Base-by-base conservation (phyloP, 1,140 invertebrate species). In the Lamellibrachia luymesi region DNA sequence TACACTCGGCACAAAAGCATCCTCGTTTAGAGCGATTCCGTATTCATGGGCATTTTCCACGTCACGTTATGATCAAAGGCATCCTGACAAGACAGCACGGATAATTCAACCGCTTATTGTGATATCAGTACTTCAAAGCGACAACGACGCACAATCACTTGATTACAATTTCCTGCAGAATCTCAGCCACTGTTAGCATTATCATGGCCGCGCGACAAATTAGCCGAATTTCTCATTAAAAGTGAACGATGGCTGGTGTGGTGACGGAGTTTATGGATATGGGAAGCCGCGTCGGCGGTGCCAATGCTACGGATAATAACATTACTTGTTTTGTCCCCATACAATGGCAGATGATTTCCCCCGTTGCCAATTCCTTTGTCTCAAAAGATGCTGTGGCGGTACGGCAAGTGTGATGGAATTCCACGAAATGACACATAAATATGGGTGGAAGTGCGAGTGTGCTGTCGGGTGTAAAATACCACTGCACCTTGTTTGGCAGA, bases 41-140 rank as follows among this genome's bases (percentile, higher is more conserved):
- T 80, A 80, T 80, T 80, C 64, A 80, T 80, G 64, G 64, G 64
- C 64, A 80, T 17, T 8, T 22, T 80, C 64, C 64, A 80, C 64
- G 64, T 80, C 13, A 80, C 64, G 64, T 17, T 80, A 80, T 80
- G 64, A 80, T 80, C 64, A 80, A 80, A 80, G 64, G 13, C 64
- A 22, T 6, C 64, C 64, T 80, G 13, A 80, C 64, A 80, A 80
- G 64, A 80, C 64, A 80, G 64, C 64, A 10, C 64, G 64, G 64
- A 80, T 80, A 80, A 80, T 80, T 80, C 64, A 22, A 22, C 64
- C 64, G 64, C 64, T 80, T 80, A 80, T 80, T 80, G 64, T 80
- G 64, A 80, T 80, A 80, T 80, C 25, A 80, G 64, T 80, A 80
- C 64, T 80, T 80, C 64, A 80, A 80, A 80, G 64, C 64, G 64